A percentile compares a stretch with the other conserved stretches of the same genome.
Conservation (phyloP, 2,888 invertebrate genomes). For the Micropterix aruncella region DNA sequence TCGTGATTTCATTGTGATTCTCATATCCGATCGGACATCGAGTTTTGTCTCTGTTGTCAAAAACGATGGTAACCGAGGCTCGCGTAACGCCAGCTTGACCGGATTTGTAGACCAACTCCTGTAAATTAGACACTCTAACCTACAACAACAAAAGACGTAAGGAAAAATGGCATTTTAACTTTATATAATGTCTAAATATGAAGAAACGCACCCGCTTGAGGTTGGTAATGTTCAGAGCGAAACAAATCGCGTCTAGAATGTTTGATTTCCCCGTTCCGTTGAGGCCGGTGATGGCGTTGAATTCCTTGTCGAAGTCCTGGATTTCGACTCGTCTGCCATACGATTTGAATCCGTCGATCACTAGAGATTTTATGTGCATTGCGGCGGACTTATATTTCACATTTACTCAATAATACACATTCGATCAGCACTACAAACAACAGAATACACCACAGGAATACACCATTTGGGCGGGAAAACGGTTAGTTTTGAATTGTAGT, state of each 20-base stretch:
- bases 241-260: conserved; percentile 94
- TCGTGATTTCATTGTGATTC: conserved; percentile 77
- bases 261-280: conserved; percentile 98
- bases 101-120: conserved; percentile 95
- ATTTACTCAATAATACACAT: too few species aligned
- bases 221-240: conserved; percentile 90
- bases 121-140: conserved; percentile 82
- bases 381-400: too few species aligned
- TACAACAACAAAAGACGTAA: conserved; percentile 21
- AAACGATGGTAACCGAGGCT: conserved; percentile 89
- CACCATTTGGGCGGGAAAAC: too few species aligned
- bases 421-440: too few species aligned
- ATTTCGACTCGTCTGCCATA: conserved; percentile 89
- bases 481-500: too few species aligned
- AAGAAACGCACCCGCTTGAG: conserved; percentile 64
- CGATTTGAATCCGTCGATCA: conserved; percentile 96
- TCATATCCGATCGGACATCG: conserved; percentile 88
- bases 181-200: conserved; percentile 7
- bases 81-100: conserved; percentile 94
- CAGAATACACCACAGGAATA: too few species aligned
- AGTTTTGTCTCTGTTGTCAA: conserved; percentile 75
- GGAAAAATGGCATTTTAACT: not conserved
- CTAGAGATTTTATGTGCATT: conserved; percentile 87
- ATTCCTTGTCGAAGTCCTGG: conserved; percentile 82
- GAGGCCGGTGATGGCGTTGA: conserved; percentile 96